phyloP scores from a whole-genome alignment of 2,888 invertebrate species.

The Hemithea aestivaria region DNA sequence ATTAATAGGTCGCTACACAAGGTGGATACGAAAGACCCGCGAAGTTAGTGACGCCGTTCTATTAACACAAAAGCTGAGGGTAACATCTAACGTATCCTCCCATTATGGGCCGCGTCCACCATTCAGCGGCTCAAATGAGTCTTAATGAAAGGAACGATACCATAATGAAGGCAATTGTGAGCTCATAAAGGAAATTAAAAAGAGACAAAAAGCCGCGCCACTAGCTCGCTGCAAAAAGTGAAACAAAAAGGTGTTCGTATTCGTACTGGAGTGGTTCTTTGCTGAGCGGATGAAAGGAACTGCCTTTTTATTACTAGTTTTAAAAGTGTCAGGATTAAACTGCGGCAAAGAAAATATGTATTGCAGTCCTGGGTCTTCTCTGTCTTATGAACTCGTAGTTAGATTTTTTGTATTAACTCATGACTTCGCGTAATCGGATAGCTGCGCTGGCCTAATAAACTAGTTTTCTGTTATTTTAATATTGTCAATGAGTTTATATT shows the following conservation, averaged over 20 bases:
- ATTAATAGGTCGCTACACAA: too few relatives aligned
- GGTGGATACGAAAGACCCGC: conserved; percentile 53
- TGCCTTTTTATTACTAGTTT: conserved; percentile 21
- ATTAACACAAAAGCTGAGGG: conserved; percentile 62
- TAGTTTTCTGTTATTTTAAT: too few relatives aligned
- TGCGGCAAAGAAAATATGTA: too few relatives aligned
- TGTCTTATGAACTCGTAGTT: too few relatives aligned
- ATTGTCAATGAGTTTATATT: too few relatives aligned
- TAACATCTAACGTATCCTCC: conserved; percentile 60
- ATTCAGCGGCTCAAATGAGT: conserved; percentile 66
- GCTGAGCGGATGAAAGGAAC: conserved; percentile 32
- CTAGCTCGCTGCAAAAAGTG: conserved; percentile 38
- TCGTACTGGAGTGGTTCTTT: conserved; percentile 32
- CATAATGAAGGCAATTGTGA: conserved; percentile 72
- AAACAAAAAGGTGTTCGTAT: conserved; percentile 40
- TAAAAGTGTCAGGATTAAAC: conserved; percentile 17
- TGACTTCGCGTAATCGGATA: too few relatives aligned
- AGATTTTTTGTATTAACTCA: too few relatives aligned
- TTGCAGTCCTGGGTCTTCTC: too few relatives aligned
- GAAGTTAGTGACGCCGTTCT: conserved; percentile 51
- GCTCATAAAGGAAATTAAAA: conserved; percentile 73
- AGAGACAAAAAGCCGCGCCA: conserved; percentile 50
- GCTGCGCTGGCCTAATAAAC: too few relatives aligned
- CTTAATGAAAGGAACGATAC: conserved; percentile 73
- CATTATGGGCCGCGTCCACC: conserved; percentile 63